Percentiles rank a stretch among this genome's conserved stretches.
phyloP scores from a whole-genome alignment of 2,888 invertebrate species.

The Autographa gamma region DNA sequence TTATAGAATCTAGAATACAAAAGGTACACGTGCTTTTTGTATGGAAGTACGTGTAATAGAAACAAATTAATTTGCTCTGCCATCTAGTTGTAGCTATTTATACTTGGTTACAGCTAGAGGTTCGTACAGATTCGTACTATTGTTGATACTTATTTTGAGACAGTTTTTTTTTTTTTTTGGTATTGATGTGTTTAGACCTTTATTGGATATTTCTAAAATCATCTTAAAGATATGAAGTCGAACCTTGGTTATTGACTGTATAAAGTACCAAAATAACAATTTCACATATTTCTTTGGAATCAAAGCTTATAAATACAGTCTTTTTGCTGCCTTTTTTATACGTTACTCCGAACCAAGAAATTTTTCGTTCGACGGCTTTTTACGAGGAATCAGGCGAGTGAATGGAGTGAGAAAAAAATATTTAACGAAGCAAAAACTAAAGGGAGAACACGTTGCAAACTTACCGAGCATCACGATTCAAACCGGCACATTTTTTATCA shows the following conservation, averaged over 20 bases:
- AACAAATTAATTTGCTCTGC: slow-evolving; percentile 8
- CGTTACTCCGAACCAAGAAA: not conserved
- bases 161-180: not conserved
- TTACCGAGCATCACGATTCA: not conserved
- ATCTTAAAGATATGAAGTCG: no score
- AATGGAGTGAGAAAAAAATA: slow-evolving; percentile 27
- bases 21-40: not conserved
- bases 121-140: slow-evolving; percentile 15
- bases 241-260: no score
- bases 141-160: slow-evolving; percentile 7
- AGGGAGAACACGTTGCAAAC: slow-evolving; percentile 26
- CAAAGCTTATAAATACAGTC: no score
- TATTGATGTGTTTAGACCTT: no score
- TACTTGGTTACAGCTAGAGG: slow-evolving; percentile 1
- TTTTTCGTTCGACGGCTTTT: slow-evolving; percentile 8
- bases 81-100: slow-evolving; percentile 3
- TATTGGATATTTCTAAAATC: no score
- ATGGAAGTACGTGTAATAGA: not conserved
- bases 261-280: no score
- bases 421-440: slow-evolving; percentile 16
- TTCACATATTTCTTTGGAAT: no score
- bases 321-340: not conserved
- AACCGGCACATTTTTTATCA: not conserved
- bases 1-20: not conserved
- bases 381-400: slow-evolving; percentile 19